These are phyloP conservation scores for Colostygia pectinataria DNA, from an alignment of 2,888 invertebrate species.

Conservation along the genomic window DNA sequence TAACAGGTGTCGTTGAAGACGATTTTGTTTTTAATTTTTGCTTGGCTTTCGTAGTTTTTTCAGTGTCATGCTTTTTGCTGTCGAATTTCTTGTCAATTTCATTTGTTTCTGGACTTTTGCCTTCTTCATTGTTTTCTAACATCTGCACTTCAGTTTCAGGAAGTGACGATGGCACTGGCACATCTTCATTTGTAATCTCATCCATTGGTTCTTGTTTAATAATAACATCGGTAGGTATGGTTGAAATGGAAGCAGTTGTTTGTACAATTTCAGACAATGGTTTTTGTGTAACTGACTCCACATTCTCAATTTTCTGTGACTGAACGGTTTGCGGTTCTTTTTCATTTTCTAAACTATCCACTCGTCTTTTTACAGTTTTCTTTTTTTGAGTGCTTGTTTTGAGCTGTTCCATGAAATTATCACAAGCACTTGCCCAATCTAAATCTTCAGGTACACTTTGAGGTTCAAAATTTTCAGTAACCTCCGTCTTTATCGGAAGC, in stretches of 20 bases:
- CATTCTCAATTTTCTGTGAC: slow-evolving; percentile 23
- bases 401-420: slow-evolving; percentile 90
- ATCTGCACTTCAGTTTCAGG: slow-evolving; percentile 44
- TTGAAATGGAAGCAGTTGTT: slow-evolving; percentile 6
- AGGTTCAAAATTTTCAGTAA: slow-evolving; percentile 48
- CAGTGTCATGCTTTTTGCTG: slow-evolving; percentile 30
- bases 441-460: slow-evolving; percentile 55
- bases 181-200: slow-evolving; percentile 43
- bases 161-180: slow-evolving; percentile 26
- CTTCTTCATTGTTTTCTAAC: slow-evolving; percentile 46
- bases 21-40: slow-evolving; percentile 49
- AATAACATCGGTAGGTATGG: slow-evolving; percentile 28
- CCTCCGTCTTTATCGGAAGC: slow-evolving; percentile 68
- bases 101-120: not conserved
- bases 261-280: slow-evolving; percentile 24
- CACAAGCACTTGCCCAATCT: slow-evolving; percentile 88
- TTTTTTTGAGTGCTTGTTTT: slow-evolving; percentile 84
- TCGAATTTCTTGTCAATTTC: slow-evolving; percentile 28
- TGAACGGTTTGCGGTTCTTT: slow-evolving; percentile 34
- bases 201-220: slow-evolving; percentile 70
- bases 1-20: slow-evolving; percentile 34
- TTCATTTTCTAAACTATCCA: slow-evolving; percentile 54
- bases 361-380: slow-evolving; percentile 78
- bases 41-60: slow-evolving; percentile 51
- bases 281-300: slow-evolving; percentile 28